phyloP scores from a whole-genome alignment of 2,797 vertebrate genomes.

The Brotogeris chrysoptera region DNA sequence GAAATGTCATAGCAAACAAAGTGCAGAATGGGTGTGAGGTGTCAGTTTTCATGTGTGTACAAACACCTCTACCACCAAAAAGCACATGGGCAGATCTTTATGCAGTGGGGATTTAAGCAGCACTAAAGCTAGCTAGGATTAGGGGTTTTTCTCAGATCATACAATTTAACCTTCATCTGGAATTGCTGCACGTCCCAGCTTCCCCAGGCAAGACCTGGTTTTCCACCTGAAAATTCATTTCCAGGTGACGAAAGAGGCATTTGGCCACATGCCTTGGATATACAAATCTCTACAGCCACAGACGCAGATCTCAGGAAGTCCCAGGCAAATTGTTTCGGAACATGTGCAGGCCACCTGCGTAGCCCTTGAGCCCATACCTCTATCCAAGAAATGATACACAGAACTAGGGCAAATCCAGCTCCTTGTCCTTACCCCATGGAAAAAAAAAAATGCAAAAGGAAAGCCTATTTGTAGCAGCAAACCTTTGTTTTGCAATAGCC shows the following conservation, averaged over 20 bases:
- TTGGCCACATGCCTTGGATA: background rate
- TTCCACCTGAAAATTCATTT: slow-evolving; percentile 4
- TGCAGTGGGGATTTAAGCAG: background rate
- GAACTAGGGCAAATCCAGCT: background rate
- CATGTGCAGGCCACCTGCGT: background rate
- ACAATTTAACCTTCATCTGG: background rate
- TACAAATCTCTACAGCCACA: background rate
- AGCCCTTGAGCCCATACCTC: background rate
- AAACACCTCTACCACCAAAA: background rate
- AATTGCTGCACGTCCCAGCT: background rate
- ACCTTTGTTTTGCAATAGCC: background rate
- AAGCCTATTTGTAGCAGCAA: background rate
- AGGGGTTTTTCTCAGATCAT: background rate
- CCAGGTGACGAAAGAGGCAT: background rate
- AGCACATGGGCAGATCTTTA: background rate
- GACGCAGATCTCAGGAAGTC: fast-evolving
- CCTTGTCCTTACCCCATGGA: background rate
- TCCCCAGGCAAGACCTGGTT: background rate
- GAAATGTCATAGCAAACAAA: background rate
- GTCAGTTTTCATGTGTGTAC: background rate
- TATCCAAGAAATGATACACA: background rate
- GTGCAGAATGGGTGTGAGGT: background rate
- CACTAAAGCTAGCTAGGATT: background rate
- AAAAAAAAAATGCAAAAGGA: background rate
- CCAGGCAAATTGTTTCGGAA: background rate